Evolutionary conservation across 2,113 vertebrate genomes (phyloP).

Genomic region (Reinhardtius hippoglossoides): DNA sequence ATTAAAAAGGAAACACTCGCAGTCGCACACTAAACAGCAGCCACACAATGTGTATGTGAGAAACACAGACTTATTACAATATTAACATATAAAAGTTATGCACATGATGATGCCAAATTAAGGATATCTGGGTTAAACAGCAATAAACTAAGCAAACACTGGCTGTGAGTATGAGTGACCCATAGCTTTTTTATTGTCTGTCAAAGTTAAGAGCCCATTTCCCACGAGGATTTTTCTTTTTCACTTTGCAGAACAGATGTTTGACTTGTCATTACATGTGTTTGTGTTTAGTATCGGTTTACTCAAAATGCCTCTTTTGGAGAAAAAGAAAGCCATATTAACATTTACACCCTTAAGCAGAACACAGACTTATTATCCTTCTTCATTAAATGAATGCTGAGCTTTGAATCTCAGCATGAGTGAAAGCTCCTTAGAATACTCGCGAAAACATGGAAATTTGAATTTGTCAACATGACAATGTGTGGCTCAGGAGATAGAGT

Average conservation of each 20-base stretch:
- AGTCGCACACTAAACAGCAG: not conserved
- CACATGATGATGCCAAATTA: not conserved
- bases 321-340: not conserved
- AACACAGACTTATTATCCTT: slow-evolving; percentile 2
- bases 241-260: not conserved
- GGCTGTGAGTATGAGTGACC: not conserved
- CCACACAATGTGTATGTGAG: not conserved
- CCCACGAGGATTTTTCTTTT: not conserved
- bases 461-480: too few species aligned
- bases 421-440: too few species aligned
- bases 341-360: not conserved
- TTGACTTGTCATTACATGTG: not conserved
- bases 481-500: too few species aligned
- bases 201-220: not conserved
- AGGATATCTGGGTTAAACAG: not conserved
- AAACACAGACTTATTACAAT: not conserved
- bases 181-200: not conserved
- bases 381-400: not conserved
- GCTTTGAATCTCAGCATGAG: not conserved
- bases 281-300: not conserved
- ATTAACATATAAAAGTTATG: not conserved
- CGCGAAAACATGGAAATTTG: too few species aligned
- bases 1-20: slow-evolving; percentile 7
- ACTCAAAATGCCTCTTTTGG: not conserved
- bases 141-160: not conserved